Percentiles rank a stretch among this genome's conserved stretches.
phyloP scores from a whole-genome alignment of 2,113 vertebrate genomes.

The Leptocoma aspasia region DNA sequence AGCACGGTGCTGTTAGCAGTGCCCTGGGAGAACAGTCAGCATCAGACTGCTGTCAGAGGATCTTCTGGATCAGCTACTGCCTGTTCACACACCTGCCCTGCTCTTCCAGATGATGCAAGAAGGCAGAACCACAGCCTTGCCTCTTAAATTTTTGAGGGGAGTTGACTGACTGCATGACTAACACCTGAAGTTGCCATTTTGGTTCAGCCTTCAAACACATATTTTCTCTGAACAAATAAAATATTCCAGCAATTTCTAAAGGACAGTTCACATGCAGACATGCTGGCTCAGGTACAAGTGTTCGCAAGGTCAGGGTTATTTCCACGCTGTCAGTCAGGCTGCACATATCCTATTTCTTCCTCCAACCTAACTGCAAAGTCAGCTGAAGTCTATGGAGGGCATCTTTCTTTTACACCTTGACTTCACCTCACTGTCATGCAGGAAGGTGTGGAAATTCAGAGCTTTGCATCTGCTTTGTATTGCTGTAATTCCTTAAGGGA shows the following conservation, averaged over 20 bases:
- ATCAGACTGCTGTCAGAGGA: not conserved
- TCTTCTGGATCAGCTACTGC: not conserved
- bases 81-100: rapidly evolving
- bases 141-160: not conserved
- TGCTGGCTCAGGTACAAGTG: not conserved
- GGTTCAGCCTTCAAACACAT: not conserved
- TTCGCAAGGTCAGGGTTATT: not conserved
- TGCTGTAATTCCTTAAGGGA: not conserved
- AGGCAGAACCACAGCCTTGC: not conserved
- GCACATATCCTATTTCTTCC: not conserved
- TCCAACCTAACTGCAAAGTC: not conserved
- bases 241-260: not conserved
- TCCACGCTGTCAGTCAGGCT: not conserved
- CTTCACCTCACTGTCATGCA: not conserved
- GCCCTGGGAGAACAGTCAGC: not conserved
- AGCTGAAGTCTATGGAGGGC: not conserved
- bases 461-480: not conserved
- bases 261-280: not conserved
- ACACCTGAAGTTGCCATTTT: not conserved
- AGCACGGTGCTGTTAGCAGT: not conserved
- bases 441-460: not conserved
- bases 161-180: not conserved
- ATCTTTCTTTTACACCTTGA: not conserved
- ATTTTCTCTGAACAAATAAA: not conserved
- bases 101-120: not conserved